phyloP scores from a whole-genome alignment of 2,113 vertebrate genomes.

The Myxocyprinus asiaticus region DNA sequence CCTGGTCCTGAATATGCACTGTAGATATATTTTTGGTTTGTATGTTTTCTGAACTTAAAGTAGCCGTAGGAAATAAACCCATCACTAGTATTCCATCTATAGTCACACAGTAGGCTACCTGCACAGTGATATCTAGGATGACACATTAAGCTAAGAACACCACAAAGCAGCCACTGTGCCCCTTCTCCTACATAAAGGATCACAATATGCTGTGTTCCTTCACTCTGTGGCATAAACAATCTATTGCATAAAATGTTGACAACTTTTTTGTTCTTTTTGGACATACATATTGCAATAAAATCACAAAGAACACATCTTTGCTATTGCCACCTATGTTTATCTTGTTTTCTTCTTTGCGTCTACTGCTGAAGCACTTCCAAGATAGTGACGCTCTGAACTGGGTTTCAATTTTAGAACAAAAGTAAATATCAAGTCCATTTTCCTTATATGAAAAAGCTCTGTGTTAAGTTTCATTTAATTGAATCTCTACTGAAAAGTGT shows the following conservation, averaged over 20 bases:
- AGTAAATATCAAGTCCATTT: conserved; percentile 69
- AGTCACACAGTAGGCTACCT: not conserved
- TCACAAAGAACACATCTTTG: not conserved
- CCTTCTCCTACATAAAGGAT: not conserved
- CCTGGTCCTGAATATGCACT: too few species aligned
- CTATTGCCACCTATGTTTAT: conserved; percentile 18
- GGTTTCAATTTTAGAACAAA: conserved; percentile 24
- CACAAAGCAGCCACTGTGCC: not conserved
- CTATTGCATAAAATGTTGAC: not conserved
- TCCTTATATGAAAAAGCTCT: conserved; percentile 52
- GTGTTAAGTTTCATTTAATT: conserved; percentile 77
- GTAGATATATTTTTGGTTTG: too few species aligned
- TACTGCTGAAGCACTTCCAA: not conserved
- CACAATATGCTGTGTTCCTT: not conserved
- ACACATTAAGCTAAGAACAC: not conserved
- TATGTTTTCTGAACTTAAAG: too few species aligned
- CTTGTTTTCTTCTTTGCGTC: not conserved
- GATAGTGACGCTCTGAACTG: not conserved
- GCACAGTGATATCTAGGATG: not conserved
- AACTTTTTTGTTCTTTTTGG: not conserved
- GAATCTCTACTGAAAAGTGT: conserved; percentile 77
- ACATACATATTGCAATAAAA: not conserved
- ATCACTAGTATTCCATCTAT: not conserved
- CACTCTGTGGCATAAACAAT: not conserved
- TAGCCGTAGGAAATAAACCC: not conserved